Conservation (phyloP, 2,113 vertebrate species). For the Morphnarchus princeps region DNA sequence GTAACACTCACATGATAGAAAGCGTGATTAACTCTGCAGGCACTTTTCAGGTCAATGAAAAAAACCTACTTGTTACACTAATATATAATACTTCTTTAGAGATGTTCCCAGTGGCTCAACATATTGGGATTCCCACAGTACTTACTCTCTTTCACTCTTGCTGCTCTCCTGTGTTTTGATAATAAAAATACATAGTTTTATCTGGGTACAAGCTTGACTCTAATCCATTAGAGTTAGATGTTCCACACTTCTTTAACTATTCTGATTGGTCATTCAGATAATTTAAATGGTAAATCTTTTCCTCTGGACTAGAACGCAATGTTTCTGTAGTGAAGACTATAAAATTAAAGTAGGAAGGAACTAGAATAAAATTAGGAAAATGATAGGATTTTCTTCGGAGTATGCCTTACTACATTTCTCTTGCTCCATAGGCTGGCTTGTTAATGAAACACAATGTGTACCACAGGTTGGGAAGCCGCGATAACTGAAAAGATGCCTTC, state of each 20-base stretch:
- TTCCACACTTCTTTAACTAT: not conserved
- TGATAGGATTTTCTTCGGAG: not conserved
- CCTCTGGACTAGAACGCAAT: not conserved
- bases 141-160: not conserved
- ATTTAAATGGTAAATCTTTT: not conserved
- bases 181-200: not conserved
- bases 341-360: not conserved
- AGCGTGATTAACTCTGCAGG: conserved; percentile 67
- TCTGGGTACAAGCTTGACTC: not conserved
- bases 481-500: not conserved
- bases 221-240: not conserved
- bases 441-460: not conserved
- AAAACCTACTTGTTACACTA: conserved; percentile 28
- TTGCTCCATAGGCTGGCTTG: not conserved
- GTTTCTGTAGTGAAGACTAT: not conserved
- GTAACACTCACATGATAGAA: conserved; percentile 34
- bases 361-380: not conserved
- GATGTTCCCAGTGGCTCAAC: not conserved
- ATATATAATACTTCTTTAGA: conserved; percentile 13
- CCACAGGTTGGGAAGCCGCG: not conserved
- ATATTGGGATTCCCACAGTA: not conserved
- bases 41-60: conserved; percentile 42
- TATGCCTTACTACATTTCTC: not conserved
- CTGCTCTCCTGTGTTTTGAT: not conserved
- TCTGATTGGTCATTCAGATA: not conserved